Percentiles rank a stretch among this genome's conserved stretches.
Evolutionary conservation across 1,140 invertebrate genomes (phyloP).

Genomic region (Bombus waltoni): DNA sequence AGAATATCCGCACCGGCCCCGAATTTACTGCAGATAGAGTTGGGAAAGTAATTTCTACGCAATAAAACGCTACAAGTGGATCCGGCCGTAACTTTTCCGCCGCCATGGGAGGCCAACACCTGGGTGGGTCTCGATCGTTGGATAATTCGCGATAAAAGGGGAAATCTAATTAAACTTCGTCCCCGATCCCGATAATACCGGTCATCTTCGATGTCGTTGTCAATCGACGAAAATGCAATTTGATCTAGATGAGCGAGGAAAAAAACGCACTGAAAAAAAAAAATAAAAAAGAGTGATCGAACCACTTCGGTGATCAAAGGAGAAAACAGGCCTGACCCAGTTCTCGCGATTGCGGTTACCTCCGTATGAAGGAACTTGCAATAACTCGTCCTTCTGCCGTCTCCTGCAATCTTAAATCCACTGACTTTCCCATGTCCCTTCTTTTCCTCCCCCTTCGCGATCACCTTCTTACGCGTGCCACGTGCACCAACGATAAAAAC

Average conservation of each 20-base stretch:
- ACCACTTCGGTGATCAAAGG: conserved; percentile 46
- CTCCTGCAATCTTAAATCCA: conserved; percentile 10
- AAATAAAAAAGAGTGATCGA: background rate
- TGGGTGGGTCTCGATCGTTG: background rate
- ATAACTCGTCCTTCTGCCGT: conserved; percentile 46
- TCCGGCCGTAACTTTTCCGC: conserved; percentile 13
- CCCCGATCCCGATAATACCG: background rate
- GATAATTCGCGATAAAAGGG: background rate
- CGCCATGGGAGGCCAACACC: background rate
- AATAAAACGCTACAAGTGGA: conserved; percentile 45
- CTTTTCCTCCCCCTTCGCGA: background rate
- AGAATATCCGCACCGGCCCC: background rate
- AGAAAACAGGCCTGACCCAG: conserved; percentile 64
- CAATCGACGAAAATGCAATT: background rate
- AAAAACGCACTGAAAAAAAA: background rate
- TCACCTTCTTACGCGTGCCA: background rate
- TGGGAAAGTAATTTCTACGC: conserved; percentile 38
- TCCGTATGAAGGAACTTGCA: conserved; percentile 35
- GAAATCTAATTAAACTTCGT: conserved; percentile 22
- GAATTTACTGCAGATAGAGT: conserved; percentile 45
- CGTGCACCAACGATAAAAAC: background rate
- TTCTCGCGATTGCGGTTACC: conserved; percentile 42
- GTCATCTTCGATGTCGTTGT: background rate
- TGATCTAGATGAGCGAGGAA: background rate
- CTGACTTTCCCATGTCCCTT: background rate